Conservation (phyloP, 2,113 vertebrate genomes). For the Crotalus tigris region DNA sequence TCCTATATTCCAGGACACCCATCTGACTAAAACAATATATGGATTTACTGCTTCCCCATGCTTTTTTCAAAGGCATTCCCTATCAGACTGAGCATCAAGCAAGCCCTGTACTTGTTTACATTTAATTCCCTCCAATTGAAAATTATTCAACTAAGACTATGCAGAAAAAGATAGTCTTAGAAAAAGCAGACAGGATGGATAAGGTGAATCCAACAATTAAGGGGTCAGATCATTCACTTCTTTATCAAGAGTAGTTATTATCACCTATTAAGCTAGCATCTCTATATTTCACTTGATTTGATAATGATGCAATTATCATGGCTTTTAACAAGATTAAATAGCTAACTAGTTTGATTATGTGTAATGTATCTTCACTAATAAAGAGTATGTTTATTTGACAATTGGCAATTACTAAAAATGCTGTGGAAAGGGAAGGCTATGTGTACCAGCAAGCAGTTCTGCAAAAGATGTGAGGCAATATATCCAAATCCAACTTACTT, state of each 20-base stretch:
- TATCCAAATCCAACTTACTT: background rate
- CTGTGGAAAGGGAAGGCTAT: background rate
- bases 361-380: conserved; percentile 15
- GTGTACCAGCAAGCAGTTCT: background rate
- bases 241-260: conserved; percentile 48
- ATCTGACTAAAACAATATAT: background rate
- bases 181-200: too few relatives aligned
- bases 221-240: conserved; percentile 29
- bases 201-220: conserved; percentile 7
- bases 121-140: background rate
- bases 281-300: conserved; percentile 60
- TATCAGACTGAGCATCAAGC: background rate
- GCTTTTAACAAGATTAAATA: conserved; percentile 64
- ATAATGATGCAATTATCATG: conserved; percentile 62
- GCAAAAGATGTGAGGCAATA: background rate
- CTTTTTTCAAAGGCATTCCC: background rate
- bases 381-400: background rate
- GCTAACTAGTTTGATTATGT: conserved; percentile 63
- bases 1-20: background rate
- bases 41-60: background rate
- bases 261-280: conserved; percentile 58
- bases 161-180: background rate
- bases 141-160: background rate
- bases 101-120: background rate
- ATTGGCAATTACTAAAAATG: fast-evolving